Percentiles rank a stretch among this genome's conserved stretches.
phyloP scores from a whole-genome alignment of 2,113 vertebrate genomes.

The Paratilapia polleni region DNA sequence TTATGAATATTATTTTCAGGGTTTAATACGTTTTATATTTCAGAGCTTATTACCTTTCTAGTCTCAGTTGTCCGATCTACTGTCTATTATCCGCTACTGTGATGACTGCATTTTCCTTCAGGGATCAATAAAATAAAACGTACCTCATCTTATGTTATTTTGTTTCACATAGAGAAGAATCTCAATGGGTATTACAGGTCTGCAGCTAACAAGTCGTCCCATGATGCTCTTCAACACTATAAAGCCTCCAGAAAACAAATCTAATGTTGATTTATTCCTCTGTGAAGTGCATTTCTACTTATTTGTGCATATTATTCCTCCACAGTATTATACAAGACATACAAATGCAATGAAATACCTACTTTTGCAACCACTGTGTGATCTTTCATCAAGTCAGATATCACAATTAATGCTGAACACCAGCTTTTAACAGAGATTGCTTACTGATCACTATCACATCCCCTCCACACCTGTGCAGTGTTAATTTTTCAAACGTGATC shows the following conservation, averaged over 20 bases:
- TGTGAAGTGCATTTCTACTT: background rate
- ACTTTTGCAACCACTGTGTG: background rate
- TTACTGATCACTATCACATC: background rate
- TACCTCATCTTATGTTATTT: slow-evolving; percentile 32
- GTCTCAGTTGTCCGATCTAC: slow-evolving; percentile 20
- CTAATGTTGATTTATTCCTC: background rate
- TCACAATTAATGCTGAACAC: background rate
- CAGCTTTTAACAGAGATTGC: background rate
- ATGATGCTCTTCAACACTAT: background rate
- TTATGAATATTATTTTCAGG: slow-evolving; percentile 30
- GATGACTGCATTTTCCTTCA: slow-evolving; percentile 6
- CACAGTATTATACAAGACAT: background rate
- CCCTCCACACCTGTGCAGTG: background rate
- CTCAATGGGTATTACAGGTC: background rate
- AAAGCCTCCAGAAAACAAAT: background rate
- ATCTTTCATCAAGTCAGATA: background rate
- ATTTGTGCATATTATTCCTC: background rate
- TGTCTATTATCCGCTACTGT: slow-evolving; percentile 8
- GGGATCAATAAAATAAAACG: slow-evolving; percentile 59
- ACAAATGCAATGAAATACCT: background rate
- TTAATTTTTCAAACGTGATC: background rate
- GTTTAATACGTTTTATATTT: slow-evolving; percentile 46
- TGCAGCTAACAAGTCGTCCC: slow-evolving; percentile 20
- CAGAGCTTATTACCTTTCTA: slow-evolving; percentile 25
- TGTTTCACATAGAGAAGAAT: background rate